Evolutionary conservation across 2,113 vertebrate genomes (phyloP).

Genomic region (Atractosteus spatula): DNA sequence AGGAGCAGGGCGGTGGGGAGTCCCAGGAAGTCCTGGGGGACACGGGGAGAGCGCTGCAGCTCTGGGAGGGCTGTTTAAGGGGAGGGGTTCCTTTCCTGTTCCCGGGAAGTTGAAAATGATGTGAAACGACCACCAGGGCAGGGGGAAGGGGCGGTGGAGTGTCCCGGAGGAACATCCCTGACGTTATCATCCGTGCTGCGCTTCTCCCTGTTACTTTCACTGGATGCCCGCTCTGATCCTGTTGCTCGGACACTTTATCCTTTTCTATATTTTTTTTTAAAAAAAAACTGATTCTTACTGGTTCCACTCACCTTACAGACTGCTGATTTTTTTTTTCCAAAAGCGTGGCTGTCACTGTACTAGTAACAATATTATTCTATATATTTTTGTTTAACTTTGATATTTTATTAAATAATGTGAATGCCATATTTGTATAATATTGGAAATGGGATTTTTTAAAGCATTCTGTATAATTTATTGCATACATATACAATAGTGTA

Average conservation of each 20-base stretch:
- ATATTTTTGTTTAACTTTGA: slow-evolving; percentile 48
- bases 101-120: no score
- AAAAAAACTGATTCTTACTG: neutral
- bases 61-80: no score
- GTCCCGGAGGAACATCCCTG: no score
- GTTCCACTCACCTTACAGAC: neutral
- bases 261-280: neutral
- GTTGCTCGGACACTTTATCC: neutral
- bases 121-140: no score
- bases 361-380: slow-evolving; percentile 1
- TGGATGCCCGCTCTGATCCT: neutral
- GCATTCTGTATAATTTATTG: slow-evolving; percentile 71
- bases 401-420: slow-evolving; percentile 66
- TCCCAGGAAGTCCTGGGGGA: no score
- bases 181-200: no score
- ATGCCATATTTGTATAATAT: slow-evolving; percentile 79
- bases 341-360: slow-evolving; percentile 6
- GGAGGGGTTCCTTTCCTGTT: no score
- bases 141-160: no score
- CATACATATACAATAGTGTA: slow-evolving; percentile 62
- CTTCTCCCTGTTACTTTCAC: neutral
- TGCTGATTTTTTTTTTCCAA: slow-evolving; percentile 3
- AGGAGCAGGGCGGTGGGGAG: no score
- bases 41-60: no score
- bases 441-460: slow-evolving; percentile 61